Percentiles rank a stretch among this genome's conserved stretches.
Evolutionary conservation across 2,888 invertebrate genomes (phyloP).

Genomic region (Monoplex corrugatus): DNA sequence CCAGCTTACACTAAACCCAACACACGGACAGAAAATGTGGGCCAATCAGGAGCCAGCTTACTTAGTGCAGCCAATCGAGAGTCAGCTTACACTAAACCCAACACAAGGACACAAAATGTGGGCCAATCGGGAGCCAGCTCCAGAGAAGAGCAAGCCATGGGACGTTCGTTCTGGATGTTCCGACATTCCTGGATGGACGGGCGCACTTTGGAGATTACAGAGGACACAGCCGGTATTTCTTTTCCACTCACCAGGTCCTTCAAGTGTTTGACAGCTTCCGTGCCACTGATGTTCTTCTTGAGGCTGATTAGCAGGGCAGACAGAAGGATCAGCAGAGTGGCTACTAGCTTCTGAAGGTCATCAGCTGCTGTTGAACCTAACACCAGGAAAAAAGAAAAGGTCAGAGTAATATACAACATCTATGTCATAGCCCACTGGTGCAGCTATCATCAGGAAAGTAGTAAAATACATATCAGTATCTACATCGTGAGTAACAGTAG

Average conservation of each 20-base stretch:
- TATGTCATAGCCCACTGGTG: too few species aligned
- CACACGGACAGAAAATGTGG: neutral
- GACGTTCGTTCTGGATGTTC: constrained; percentile 51
- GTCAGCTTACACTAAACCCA: constrained; percentile 44
- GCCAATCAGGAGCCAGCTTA: constrained; percentile 56
- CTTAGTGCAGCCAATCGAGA: neutral
- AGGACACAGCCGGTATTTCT: neutral
- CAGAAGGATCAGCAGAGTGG: constrained; percentile 60
- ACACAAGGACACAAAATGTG: constrained; percentile 55
- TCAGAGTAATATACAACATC: too few species aligned
- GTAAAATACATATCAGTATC: too few species aligned
- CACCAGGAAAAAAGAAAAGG: too few species aligned
- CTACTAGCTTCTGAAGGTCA: constrained; percentile 57
- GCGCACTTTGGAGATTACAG: neutral
- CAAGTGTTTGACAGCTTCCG: neutral
- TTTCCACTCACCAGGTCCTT: neutral
- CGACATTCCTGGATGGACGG: constrained; percentile 54
- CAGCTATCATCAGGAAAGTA: too few species aligned
- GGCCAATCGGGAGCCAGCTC: constrained; percentile 63
- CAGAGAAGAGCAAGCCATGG: constrained; percentile 60
- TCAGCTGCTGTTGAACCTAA: constrained; percentile 59
- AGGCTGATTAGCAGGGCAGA: constrained; percentile 33
- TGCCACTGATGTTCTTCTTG: neutral
- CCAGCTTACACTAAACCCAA: neutral
- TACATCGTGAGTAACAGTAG: too few species aligned